Conservation (phyloP, 2,113 vertebrate genomes). For the Odobenus rosmarus region DNA sequence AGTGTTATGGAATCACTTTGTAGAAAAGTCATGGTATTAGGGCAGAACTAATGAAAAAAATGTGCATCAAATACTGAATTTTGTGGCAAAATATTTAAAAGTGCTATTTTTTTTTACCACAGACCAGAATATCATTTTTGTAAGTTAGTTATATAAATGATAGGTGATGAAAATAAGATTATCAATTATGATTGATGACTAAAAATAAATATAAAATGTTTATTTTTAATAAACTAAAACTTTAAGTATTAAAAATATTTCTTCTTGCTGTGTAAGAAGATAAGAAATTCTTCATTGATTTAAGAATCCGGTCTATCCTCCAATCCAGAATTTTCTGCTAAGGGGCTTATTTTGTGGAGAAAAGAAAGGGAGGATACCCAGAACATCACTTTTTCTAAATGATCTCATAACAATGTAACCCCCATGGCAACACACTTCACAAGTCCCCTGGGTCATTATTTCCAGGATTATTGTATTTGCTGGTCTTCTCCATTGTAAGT, state of each 20-base stretch:
- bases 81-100: background rate
- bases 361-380: background rate
- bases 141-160: background rate
- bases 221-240: background rate
- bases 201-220: slow-evolving; percentile 3
- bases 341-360: background rate
- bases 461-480: background rate
- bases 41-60: background rate
- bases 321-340: background rate
- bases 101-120: background rate
- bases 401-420: background rate
- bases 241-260: background rate
- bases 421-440: background rate
- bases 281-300: background rate
- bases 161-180: background rate
- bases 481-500: background rate
- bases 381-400: background rate
- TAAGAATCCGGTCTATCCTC: background rate
- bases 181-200: background rate
- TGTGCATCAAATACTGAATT: background rate
- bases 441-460: background rate
- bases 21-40: background rate
- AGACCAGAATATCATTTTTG: background rate
- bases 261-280: background rate
- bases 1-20: background rate